These are phyloP conservation scores for Drosophila guanche DNA, from an alignment of 1,140 invertebrate species.

Conservation along the genomic window DNA sequence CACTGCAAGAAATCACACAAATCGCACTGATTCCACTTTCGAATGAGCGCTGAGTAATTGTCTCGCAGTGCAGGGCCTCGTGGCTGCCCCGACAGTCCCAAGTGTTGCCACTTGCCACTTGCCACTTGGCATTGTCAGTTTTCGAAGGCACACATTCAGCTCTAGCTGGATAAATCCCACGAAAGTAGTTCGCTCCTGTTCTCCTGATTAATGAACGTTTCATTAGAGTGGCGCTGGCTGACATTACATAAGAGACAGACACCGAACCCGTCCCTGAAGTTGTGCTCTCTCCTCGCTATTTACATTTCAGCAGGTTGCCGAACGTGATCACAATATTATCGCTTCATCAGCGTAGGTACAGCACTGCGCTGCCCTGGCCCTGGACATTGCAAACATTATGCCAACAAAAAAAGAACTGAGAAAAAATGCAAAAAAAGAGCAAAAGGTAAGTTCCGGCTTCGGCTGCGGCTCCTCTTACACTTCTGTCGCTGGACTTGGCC, in stretches of 20 bases:
- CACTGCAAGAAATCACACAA: neutral
- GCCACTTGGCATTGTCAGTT: conserved; percentile 67
- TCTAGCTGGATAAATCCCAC: conserved; percentile 24
- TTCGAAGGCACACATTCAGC: conserved; percentile 25
- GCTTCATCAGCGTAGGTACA: conserved; percentile 65
- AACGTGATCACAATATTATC: conserved; percentile 83
- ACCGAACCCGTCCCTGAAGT: conserved; percentile 9
- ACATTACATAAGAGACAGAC: conserved; percentile 45
- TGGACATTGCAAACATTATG: conserved; percentile 43
- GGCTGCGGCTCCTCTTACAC: conserved; percentile 6
- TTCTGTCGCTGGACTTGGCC: conserved; percentile 11
- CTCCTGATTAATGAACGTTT: conserved; percentile 78
- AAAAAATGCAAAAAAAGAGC: conserved; percentile 27
- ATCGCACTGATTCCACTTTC: too few relatives aligned
- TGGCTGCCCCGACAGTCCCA: too few relatives aligned
- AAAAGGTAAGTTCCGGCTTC: conserved; percentile 1
- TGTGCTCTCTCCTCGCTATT: conserved; percentile 38
- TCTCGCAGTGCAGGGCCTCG: conserved; percentile 13
- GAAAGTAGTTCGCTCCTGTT: conserved; percentile 27
- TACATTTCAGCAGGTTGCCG: conserved; percentile 79
- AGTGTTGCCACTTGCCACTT: conserved; percentile 64
- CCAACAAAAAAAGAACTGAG: conserved; percentile 25
- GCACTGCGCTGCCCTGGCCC: conserved; percentile 23
- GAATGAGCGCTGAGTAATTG: neutral
- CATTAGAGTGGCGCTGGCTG: conserved; percentile 70